These are phyloP conservation scores for Oikopleura vanhoeffeni DNA, from an alignment of 23 tunicate genomes.

Conservation along the genomic window DNA sequence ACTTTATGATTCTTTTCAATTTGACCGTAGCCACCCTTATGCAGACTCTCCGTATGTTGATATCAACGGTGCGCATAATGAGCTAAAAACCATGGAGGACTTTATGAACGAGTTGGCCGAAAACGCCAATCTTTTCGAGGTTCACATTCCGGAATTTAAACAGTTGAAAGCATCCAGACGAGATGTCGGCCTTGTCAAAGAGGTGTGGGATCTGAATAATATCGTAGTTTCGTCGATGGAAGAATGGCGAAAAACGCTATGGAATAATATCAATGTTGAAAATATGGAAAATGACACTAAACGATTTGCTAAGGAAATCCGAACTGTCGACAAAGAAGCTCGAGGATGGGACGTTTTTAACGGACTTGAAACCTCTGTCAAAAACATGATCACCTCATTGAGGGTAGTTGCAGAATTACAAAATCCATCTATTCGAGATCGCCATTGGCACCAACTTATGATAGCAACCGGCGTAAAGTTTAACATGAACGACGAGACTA, in stretches of 20 bases:
- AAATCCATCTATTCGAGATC: constrained; percentile 85
- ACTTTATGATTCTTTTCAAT: too few relatives aligned
- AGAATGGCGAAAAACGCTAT: constrained; percentile 69
- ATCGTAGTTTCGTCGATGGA: constrained; percentile 51
- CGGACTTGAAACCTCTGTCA: constrained; percentile 63
- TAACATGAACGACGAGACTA: constrained; percentile 55
- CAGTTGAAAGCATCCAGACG: constrained; percentile 75
- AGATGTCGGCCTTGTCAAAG: constrained; percentile 55
- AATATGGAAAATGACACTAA: constrained; percentile 90
- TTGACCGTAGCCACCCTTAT: too few relatives aligned
- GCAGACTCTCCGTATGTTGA: constrained; percentile 39
- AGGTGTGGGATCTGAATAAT: constrained; percentile 63
- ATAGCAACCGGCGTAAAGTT: constrained; percentile 64
- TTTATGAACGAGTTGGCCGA: constrained; percentile 40
- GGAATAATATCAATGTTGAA: constrained; percentile 92
- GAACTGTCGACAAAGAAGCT: constrained; percentile 74
- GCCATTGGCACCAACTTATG: constrained; percentile 98
- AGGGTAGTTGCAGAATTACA: constrained; percentile 82
- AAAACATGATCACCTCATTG: constrained; percentile 87
- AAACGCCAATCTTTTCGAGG: constrained; percentile 73
- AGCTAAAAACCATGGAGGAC: constrained; percentile 27
- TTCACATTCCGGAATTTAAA: constrained; percentile 64
- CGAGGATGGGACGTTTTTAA: constrained; percentile 74
- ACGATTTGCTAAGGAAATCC: constrained; percentile 83
- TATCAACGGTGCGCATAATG: constrained; percentile 36